phyloP scores from a whole-genome alignment of 1,140 invertebrate genomes.

The Musca domestica region DNA sequence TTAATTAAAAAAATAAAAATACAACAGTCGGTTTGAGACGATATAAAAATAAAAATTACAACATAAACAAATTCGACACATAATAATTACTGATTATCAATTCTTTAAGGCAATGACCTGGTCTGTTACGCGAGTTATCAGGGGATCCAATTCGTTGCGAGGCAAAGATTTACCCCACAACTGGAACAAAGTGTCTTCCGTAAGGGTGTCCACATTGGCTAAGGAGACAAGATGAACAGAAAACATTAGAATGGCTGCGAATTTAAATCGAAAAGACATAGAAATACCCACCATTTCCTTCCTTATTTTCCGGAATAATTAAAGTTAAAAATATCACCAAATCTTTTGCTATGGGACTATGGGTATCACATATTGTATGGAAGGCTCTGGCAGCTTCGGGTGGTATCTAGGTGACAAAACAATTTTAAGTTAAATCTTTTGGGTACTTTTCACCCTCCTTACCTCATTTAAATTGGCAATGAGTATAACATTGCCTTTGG shows the following conservation, averaged over 20 bases:
- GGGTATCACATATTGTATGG: constrained; percentile 45
- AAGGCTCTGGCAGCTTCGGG: constrained; percentile 38
- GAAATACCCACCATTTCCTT: neutral
- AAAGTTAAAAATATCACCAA: constrained; percentile 45
- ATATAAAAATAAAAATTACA: neutral
- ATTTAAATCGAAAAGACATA: neutral
- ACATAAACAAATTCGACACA: neutral
- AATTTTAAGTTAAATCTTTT: constrained; percentile 1
- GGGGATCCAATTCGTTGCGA: constrained; percentile 37
- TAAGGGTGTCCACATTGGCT: neutral
- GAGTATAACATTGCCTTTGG: constrained; percentile 43
- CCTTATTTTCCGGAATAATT: neutral
- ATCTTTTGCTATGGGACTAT: constrained; percentile 37
- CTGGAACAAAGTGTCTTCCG: constrained; percentile 30
- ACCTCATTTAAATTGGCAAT: constrained; percentile 45
- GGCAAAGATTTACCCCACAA: constrained; percentile 35
- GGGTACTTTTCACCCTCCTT: neutral
- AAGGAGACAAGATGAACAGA: neutral
- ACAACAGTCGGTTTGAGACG: neutral
- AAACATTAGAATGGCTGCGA: neutral
- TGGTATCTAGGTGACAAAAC: constrained; percentile 35
- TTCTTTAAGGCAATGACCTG: constrained; percentile 29
- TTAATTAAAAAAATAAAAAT: neutral
- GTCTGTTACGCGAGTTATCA: constrained; percentile 46
- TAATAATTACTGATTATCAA: neutral